Base-by-base conservation (phyloP, 2,888 invertebrate genomes). In the Euzetes globulus region DNA sequence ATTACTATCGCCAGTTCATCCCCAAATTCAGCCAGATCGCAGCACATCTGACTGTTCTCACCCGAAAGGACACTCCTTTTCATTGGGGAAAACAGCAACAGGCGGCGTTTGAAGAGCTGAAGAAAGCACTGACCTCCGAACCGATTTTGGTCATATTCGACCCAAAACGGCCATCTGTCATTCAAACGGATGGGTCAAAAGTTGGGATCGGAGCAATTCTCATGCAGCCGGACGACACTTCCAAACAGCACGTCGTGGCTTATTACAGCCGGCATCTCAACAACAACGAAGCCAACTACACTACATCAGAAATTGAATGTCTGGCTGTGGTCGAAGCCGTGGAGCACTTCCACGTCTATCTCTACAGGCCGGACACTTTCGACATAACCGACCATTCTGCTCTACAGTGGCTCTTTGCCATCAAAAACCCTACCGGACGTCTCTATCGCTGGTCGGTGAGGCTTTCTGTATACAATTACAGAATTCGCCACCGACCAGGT, bases 221-320 rank as follows among this genome's bases (percentile, higher is more conserved):
- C 2, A 5, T 47, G 2, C 47, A 47, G 47, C 5, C 5, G 15
- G 15, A 17, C 17, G 7, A 47, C 5, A n/a, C n/a, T n/a, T n/a
- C n/a, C 47, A 47, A 47, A 47, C 9, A 47, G 15, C 47, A 15
- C 4, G 47, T 47, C 13, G n/a, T 47, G 17, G 47, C 6, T 13
- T 52, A 52, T 52, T 52, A 1, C 7, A 19, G 19, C 6, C 2
- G 7, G 4, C 17, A 7, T 19, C 19, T 52, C 3, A 19, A 52
- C 19, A 52, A 1, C 6, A 22, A 29, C 1, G 78, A 80, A n/a
- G 15, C 15, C 1, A 68, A 37, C 11, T 73, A 73, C 41, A 17
- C 65, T 0, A 29, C 65, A 1, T n/a, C 70, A 1, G 73, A 73
- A 27, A 6, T 70, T 19, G 73, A 73, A 60, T 52, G 17, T 22